Base-by-base conservation (phyloP, 2,797 vertebrate species). In the Xyrichtys novacula region DNA sequence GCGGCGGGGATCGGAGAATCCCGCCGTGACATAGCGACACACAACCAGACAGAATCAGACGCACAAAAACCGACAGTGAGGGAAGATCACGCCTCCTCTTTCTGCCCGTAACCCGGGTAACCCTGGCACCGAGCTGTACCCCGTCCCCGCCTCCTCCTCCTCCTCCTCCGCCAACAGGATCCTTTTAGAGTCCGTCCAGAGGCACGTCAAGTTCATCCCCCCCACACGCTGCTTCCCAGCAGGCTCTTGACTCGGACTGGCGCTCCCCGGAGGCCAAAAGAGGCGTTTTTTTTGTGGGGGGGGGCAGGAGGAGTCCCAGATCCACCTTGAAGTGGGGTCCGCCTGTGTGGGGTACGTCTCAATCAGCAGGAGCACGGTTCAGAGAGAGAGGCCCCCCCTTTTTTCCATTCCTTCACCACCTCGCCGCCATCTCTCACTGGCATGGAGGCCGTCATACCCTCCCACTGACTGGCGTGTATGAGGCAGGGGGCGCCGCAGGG, bases 301-400 rank as follows among this genome's bases (percentile, higher is more conserved):
- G n/a, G n/a, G n/a, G n/a, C n/a, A n/a, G n/a, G n/a, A n/a, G 70
- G 79, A 78, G 63, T 78, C 67, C 76, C 43, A 65, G 74, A 88
- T 88, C 78, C 77, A 78, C 76, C 74, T 80, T 31, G 9, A 71
- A 69, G 71, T 71, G 71, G 83, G 76, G 65, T 80, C 65, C 29
- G 85, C 80, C 85, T 86, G 89, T 86, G 86, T 88, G 89, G 92
- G 93, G 94, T 94, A 97, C 94, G 94, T 96, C 96, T 97, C 95
- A 96, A 97, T 99, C 96, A 94, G 92, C 94, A 46, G 95, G 95
- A 93, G 92, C 81, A 89, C 69, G 28, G 71, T 76, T 67, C 65
- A 32, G 49, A 86, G 83, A 83, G 84, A 86, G 83, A 82, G 86
- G 75, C 84, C 85, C 75, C 74, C 55, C 57, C 58, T 80, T 74